Evolutionary conservation across 2,113 vertebrate species (phyloP).

Genomic region (Dissostichus mawsoni): DNA sequence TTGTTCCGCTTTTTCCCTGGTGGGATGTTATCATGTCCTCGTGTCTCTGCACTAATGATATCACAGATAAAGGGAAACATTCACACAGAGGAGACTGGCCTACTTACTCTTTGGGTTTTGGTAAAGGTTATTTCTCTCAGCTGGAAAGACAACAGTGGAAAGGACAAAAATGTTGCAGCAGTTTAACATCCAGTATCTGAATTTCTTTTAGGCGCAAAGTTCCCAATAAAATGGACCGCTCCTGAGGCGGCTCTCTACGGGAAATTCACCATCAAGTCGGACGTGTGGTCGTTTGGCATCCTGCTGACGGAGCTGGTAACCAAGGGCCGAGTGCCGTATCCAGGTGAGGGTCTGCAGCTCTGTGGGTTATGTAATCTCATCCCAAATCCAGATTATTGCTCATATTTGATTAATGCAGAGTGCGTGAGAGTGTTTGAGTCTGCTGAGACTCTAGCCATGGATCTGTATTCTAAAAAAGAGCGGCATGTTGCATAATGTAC

Average conservation of each 20-base stretch:
- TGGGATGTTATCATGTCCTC: conserved; percentile 34
- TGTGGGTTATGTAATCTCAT: conserved; percentile 8
- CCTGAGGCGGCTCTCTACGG: conserved; percentile 97
- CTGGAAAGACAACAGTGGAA: not conserved
- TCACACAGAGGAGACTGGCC: conserved; percentile 33
- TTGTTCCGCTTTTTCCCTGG: conserved; percentile 36
- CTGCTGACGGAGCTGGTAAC: conserved; percentile 98
- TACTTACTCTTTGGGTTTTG: conserved; percentile 45
- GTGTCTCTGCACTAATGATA: conserved; percentile 45
- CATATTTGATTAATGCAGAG: conserved; percentile 12
- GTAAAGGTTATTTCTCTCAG: conserved; percentile 3
- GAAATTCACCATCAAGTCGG: conserved; percentile 99
- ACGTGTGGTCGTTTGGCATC: conserved; percentile 99
- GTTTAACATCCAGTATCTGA: not conserved
- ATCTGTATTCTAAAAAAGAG: conserved; percentile 30
- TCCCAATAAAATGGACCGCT: conserved; percentile 99
- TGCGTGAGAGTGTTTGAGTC: not conserved
- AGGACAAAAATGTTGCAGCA: not conserved
- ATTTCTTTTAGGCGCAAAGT: conserved; percentile 91
- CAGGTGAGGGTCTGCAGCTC: conserved; percentile 86
- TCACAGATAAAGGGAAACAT: conserved; percentile 35
- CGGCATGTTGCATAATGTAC: conserved; percentile 59
- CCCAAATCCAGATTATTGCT: conserved; percentile 18
- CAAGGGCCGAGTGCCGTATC: conserved; percentile 98
- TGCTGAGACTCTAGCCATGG: not conserved